Evolutionary conservation across 2,888 invertebrate species (phyloP), one percentile per base, ranked within the genome.

Genomic region (Drosophila birchii): DNA sequence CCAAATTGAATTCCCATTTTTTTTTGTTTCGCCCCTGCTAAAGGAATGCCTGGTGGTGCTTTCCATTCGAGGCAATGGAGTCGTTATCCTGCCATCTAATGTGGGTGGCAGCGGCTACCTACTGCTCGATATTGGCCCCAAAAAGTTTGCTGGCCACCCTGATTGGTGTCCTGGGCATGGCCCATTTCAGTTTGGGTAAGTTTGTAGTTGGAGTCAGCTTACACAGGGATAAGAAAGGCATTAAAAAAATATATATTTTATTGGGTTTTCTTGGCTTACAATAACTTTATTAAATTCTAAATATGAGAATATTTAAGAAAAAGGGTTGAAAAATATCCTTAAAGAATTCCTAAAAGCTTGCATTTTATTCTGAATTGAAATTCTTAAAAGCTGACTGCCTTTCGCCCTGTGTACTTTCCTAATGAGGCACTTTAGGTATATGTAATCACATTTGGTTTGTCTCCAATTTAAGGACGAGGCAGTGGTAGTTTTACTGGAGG

Each of bases 51-150:
- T 97, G 96, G 96, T 96, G 96, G 96, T 96, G 96, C 89, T 96
- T 97, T 83, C 97, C 97, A 1, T 97, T 97, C 86, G 97, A 97
- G 93, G 96, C 96, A 0, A 95, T 97, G 94, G 97, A 97, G 92
- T 96, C 97, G 0, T 93, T 97, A 18, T 96, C 97, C 0, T 96
- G 96, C 29, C 97, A 97, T 89, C 93, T 98, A 78, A 96, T 97
- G 96, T 97, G 97, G 96, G 97, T 97, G 18, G 96, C 98, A 41
- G 97, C 97, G 1, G 96, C 97, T 8, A 97, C 97, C 0, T 97
- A 97, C 91, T 97, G 97, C 87, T 96, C 96, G 16, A 94, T 96
- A 91, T 92, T 97, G 81, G 96, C 97, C 1, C 97, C 98, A 0
- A 96, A 96, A 91, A 96, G 95, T 86, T 93, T 97, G 78, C 93